Conservation (phyloP, 2,888 invertebrate species). For the Griposia aprilina region DNA sequence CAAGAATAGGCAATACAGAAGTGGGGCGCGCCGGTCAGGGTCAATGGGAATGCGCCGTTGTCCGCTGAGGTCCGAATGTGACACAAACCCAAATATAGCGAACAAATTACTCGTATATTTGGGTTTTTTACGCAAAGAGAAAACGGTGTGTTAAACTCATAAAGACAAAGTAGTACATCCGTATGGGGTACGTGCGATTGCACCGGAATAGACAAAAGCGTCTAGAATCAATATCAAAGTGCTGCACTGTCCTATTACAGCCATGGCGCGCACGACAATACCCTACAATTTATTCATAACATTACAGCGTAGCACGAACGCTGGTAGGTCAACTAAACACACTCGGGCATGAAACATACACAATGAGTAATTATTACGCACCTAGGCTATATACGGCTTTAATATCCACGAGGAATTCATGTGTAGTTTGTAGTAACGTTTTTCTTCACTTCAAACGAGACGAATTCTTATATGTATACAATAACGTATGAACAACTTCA, state of each 20-base stretch:
- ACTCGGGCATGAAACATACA: conserved; percentile 51
- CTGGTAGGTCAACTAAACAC: conserved; percentile 55
- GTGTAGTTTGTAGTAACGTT: conserved; percentile 2
- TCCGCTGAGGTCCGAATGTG: conserved; percentile 37
- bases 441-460: conserved; percentile 26
- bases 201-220: conserved; percentile 40
- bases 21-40: conserved; percentile 68
- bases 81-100: conserved; percentile 38
- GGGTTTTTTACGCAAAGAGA: not conserved
- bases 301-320: conserved; percentile 53
- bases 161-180: conserved; percentile 22
- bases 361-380: conserved; percentile 51
- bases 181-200: conserved; percentile 24
- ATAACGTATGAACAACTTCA: conserved; percentile 4
- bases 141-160: conserved; percentile 34
- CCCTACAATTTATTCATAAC: conserved; percentile 66
- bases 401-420: conserved; percentile 34
- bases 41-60: conserved; percentile 60
- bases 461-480: conserved; percentile 32
- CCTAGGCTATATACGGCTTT: conserved; percentile 23
- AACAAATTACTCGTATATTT: not conserved
- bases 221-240: conserved; percentile 54
- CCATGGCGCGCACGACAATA: conserved; percentile 41
- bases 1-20: conserved; percentile 60
- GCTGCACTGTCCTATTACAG: conserved; percentile 44